phyloP scores from a whole-genome alignment of 1,140 invertebrate species.

The Drosophila fuyamai region DNA sequence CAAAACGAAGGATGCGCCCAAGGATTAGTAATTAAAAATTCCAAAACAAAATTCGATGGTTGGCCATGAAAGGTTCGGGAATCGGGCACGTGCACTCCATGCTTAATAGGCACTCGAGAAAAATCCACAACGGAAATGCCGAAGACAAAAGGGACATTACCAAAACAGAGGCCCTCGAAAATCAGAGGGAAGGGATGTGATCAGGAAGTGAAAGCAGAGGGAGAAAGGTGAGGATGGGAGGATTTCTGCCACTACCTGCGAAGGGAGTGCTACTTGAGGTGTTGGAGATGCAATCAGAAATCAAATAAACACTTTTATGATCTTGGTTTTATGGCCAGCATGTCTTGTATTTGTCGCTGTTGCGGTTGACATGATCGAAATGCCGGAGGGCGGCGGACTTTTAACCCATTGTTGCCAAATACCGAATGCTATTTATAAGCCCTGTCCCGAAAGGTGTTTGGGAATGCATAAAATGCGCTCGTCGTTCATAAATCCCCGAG shows the following conservation, averaged over 20 bases:
- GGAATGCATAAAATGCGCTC: conserved; percentile 65
- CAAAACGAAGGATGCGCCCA: conserved; percentile 61
- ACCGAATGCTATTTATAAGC: conserved; percentile 21
- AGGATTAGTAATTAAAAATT: conserved; percentile 66
- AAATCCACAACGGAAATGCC: conserved; percentile 72
- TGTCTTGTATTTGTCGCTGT: conserved; percentile 27
- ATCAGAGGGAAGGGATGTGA: conserved; percentile 36
- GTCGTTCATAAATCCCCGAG: conserved; percentile 56
- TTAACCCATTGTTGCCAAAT: conserved; percentile 51
- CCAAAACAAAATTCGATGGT: conserved; percentile 27
- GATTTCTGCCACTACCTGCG: conserved; percentile 55
- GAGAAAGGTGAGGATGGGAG: conserved; percentile 31
- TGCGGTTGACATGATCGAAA: conserved; percentile 54
- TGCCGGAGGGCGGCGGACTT: conserved; percentile 6
- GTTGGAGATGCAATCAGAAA: conserved; percentile 63
- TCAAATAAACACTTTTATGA: conserved; percentile 78
- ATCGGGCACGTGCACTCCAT: conserved; percentile 60
- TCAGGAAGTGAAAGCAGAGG: conserved; percentile 50
- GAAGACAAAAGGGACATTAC: conserved; percentile 46
- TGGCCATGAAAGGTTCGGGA: conserved; percentile 2
- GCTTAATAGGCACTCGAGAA: conserved; percentile 62
- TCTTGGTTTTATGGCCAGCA: conserved; percentile 42
- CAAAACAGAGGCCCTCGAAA: conserved; percentile 29
- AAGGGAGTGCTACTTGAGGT: conserved; percentile 24
- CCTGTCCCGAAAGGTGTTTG: conserved; percentile 64